Base-by-base conservation (phyloP, 1,140 invertebrate genomes). In the Pogonognathellus flavescens region DNA sequence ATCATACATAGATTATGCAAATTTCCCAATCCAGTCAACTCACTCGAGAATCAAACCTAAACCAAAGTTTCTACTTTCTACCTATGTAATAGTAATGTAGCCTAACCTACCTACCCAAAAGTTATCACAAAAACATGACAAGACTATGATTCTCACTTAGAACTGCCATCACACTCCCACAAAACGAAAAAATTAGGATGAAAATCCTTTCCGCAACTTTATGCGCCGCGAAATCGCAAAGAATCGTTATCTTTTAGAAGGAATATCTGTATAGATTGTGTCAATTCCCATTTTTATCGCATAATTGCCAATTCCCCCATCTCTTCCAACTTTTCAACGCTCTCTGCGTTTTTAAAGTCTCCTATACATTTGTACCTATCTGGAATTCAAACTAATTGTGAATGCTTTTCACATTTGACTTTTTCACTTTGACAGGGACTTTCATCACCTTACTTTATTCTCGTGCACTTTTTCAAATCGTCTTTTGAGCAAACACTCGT, bases 1-100 rank as follows among this genome's bases (percentile, higher is more conserved):
- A 76, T 76, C 70, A 76, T 76, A 76, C 31, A 76, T 76, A 76
- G 70, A 76, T 76, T 76, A 76, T 76, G 70, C 70, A 76, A 76
- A 76, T 76, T 49, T 50, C 41, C 70, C 70, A 49, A 76, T 76
- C 70, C 70, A 76, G 70, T 76, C 70, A 41, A 41, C 66, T 70
- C 2, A 70, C 66, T 22, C 11, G 41, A 6, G 31, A 41, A 72
- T 22, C 31, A 70, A 25, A 22, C 18, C 13, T 22, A 49, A 13
- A 25, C 7, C 62, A 66, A 66, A 66, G 20, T 66, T 66, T 41
- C 31, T 66, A 66, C 62, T 25, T 66, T 66, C 25, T 25, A 13
- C 22, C 8, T 25, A 10, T 66, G 13, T 41, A 41, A 41, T 41
- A 41, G 31, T 41, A 41, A 41, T 41, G 31, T 41, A 41, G 6